Conservation (phyloP, 2,888 invertebrate species). For the Mythimna ferrago region DNA sequence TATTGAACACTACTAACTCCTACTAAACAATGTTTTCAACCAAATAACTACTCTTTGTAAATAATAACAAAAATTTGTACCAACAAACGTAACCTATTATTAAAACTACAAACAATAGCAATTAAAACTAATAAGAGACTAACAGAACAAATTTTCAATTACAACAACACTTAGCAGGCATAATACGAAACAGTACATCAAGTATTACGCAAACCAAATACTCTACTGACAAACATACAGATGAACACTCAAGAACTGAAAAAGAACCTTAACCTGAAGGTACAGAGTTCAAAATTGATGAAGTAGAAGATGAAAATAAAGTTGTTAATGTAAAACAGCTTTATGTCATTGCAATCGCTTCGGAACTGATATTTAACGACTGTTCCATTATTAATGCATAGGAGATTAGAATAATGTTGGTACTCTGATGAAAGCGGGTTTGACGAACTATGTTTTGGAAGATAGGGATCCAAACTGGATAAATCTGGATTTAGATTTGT, state of each 20-base stretch:
- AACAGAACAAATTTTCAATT: constrained; percentile 67
- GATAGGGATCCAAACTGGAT: neutral
- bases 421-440: constrained; percentile 76
- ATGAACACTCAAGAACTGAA: constrained; percentile 53
- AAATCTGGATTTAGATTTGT: neutral
- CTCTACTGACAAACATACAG: constrained; percentile 64
- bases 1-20: neutral
- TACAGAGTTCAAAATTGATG: constrained; percentile 63
- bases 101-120: constrained; percentile 8
- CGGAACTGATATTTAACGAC: constrained; percentile 87
- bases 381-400: constrained; percentile 83
- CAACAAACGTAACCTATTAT: neutral
- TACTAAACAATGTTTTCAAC: neutral
- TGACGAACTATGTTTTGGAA: constrained; percentile 43
- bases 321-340: constrained; percentile 78
- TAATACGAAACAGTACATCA: constrained; percentile 73
- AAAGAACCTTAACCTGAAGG: constrained; percentile 65
- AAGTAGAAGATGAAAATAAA: constrained; percentile 61
- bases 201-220: constrained; percentile 80
- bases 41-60: neutral
- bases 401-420: constrained; percentile 84
- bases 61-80: neutral
- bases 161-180: constrained; percentile 67
- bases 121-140: constrained; percentile 41
- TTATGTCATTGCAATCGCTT: constrained; percentile 85